phyloP scores from a whole-genome alignment of 2,797 vertebrate species.

The Gallinago nigripennis region DNA sequence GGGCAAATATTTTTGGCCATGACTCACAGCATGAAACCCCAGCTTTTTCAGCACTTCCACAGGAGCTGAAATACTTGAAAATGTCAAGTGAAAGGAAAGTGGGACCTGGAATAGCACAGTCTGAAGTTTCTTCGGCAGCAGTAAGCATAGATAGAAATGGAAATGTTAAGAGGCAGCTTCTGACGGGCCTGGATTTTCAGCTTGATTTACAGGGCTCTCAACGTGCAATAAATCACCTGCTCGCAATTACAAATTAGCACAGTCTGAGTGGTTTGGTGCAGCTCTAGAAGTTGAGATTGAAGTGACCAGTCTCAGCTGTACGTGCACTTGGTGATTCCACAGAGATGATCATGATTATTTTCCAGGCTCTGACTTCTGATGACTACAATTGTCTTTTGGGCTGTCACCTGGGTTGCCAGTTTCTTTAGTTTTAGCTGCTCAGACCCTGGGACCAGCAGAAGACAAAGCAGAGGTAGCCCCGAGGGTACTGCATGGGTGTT shows the following conservation, averaged over 20 bases:
- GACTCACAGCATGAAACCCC: background rate
- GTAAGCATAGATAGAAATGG: background rate
- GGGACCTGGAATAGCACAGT: background rate
- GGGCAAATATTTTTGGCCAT: background rate
- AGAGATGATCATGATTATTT: background rate
- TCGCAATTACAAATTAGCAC: background rate
- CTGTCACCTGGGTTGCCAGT: background rate
- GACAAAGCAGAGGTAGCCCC: background rate
- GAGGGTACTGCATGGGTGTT: rapidly evolving
- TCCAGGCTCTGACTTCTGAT: background rate
- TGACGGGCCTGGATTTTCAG: background rate
- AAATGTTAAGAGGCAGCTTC: background rate
- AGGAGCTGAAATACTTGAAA: background rate
- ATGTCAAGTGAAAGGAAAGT: background rate
- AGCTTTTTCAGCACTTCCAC: background rate
- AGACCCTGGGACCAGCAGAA: background rate
- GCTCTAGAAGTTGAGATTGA: background rate
- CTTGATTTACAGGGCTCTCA: background rate
- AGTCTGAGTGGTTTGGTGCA: background rate
- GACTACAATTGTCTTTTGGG: background rate
- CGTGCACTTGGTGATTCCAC: background rate
- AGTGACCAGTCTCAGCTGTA: background rate
- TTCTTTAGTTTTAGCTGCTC: background rate
- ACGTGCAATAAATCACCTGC: background rate
- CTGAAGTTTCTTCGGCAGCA: background rate